phyloP scores from a whole-genome alignment of 2,888 invertebrate species.

The Phaedon cochleariae region DNA sequence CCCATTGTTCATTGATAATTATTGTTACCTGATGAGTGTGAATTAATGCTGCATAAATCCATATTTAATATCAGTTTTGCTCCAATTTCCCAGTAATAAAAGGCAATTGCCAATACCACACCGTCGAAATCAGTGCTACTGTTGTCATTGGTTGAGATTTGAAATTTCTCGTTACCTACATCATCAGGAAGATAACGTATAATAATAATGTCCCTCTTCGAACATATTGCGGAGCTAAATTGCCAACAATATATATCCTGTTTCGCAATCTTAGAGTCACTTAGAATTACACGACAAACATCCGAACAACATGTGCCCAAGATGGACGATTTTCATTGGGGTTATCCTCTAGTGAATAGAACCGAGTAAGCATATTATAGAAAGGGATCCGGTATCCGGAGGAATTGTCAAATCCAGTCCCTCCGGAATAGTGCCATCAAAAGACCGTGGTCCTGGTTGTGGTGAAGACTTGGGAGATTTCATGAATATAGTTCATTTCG shows the following conservation, averaged over 20 bases:
- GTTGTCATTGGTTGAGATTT: no score
- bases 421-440: slow-evolving; percentile 41
- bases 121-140: no score
- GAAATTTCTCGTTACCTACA: no score
- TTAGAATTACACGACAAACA: neutral
- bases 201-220: neutral
- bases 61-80: no score
- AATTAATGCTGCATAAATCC: no score
- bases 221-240: neutral
- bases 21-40: no score
- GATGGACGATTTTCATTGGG: slow-evolving; percentile 16
- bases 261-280: neutral
- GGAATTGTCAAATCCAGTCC: slow-evolving; percentile 31
- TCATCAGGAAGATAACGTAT: neutral
- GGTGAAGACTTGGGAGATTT: slow-evolving; percentile 44
- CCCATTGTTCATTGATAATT: no score
- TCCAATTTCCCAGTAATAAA: no score
- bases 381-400: slow-evolving; percentile 10
- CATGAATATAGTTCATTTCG: slow-evolving; percentile 46
- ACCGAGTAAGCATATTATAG: neutral
- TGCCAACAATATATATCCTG: neutral
- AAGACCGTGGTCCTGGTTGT: slow-evolving; percentile 41
- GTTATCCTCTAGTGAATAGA: slow-evolving; percentile 16
- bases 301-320: neutral
- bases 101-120: no score